Base-by-base conservation (phyloP, 2,888 invertebrate genomes). In the Ernsta delagoae region DNA sequence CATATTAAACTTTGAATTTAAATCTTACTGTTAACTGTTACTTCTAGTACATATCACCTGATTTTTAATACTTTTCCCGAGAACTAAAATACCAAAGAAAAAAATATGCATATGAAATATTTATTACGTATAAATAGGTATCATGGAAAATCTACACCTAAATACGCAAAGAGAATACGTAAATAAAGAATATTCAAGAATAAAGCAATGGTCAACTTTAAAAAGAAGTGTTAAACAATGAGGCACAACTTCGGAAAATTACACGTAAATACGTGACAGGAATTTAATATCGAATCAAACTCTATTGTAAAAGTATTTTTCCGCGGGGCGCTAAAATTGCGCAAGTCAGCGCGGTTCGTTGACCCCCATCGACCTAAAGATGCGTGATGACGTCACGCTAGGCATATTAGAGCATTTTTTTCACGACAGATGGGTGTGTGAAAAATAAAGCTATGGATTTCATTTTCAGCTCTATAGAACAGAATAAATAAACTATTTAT, bases 351-450 rank as follows among this genome's bases (percentile, higher is more conserved):
- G 16, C 41, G 31, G 69, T 41, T 53, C 69, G 53, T 63, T 69
- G 69, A 69, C 63, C 69, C 50, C 59, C 53, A 64, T 69, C 63
- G 69, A 69, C 64, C 64, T 64, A 43, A 53, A 66, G 53, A 24
- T 11, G 54, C 31, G 34, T 8, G 16, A 36, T 69, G 59, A 69
- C 63, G 63, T 69, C 59, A 69, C 63, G 53, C 34, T 43, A 69
- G 39, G 59, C 41, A 39, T n/a, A 45, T 11, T 48, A 50, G 50
- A 34, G n/a, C 48, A n/a, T 34, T 5, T 34, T 34, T 56, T n/a
- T 31, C 11, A 34, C 11, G 31, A 34, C 2, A 56, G 34, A 56
- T 56, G n/a, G 34, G 5, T 16, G n/a, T 11, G 31, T 56, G 31
- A 1, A 7, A 56, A 56, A 54, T 8, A 31, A 24, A 53, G 9